Base-by-base conservation (phyloP, 2,113 vertebrate genomes). In the Protobothrops mucrosquamatus region DNA sequence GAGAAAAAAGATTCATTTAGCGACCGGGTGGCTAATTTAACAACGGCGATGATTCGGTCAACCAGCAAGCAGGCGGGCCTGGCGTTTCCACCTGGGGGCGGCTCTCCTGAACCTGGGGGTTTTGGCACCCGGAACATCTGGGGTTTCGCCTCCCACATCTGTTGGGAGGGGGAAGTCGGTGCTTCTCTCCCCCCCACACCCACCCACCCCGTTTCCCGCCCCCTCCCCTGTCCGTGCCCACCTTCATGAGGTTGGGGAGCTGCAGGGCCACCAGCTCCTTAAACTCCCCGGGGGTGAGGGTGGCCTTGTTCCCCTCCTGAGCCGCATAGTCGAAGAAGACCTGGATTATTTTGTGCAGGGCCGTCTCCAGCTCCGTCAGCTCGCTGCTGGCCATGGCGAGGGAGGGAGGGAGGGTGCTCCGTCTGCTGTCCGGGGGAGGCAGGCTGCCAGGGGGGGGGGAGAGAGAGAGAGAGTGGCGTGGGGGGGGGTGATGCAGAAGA, bases 231-330 rank as follows among this genome's bases (percentile, higher is more conserved):
- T 2, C 6, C 23, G 0, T 7, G 87, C 54, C 34, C 93, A 98
- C 98, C 97, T 98, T 97, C 96, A 97, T 96, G 55, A 98, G 89
- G 51, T 97, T 96, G 81, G 98, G 98, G 56, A 98, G 59, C 93
- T 98, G 97, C 88, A 96, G 93, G 10, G 93, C 92, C 91, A 93
- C 97, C 89, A 98, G 91, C 18, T 97, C 97, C 94, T 95, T 96
- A 94, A 98, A 97, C 89, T 97, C 97, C 0, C 3, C 1, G 5
- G 92, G 0, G 0, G 81, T 98, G 93, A 98, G 96, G 0, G 96
- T 97, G 2, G 95, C 96, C 90, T 95, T 97, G 89, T 39, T 95
- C 93, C 97, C 97, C 89, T 97, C 97, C 12, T 22, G 94, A 24
- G 48, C 87, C 0, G 97, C 96, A 2, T 96, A 92, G 81, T 81